phyloP scores from a whole-genome alignment of 2,113 vertebrate genomes.

The Sapayoa aenigma region DNA sequence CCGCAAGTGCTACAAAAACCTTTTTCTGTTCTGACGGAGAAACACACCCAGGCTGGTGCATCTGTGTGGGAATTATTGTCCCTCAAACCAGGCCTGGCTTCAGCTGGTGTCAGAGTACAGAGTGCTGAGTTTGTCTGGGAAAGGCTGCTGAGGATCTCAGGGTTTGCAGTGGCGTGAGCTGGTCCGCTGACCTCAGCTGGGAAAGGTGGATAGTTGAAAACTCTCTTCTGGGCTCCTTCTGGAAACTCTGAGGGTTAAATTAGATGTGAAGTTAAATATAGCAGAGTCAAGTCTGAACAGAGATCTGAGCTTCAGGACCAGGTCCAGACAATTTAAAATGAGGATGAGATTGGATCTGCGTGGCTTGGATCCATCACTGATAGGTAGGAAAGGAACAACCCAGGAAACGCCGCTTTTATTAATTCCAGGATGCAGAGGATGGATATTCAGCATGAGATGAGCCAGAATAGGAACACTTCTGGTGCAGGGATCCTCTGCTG shows the following conservation, averaged over 20 bases:
- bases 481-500: neutral
- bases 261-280: neutral
- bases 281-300: neutral
- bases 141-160: neutral
- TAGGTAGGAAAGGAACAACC: neutral
- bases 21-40: neutral
- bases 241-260: neutral
- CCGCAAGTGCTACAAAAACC: neutral
- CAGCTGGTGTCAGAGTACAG: neutral
- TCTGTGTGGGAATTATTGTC: neutral
- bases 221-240: neutral
- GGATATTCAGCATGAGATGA: neutral
- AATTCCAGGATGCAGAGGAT: neutral
- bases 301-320: neutral
- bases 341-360: neutral
- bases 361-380: neutral
- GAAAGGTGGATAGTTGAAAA: neutral
- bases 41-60: accelerated
- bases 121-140: neutral
- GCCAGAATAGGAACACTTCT: neutral
- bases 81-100: neutral
- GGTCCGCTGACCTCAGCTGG: neutral
- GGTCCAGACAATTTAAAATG: neutral
- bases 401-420: neutral
- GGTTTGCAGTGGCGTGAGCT: neutral